Conservation (phyloP, 2,113 vertebrate genomes). For the Mormyrus lacerda region DNA sequence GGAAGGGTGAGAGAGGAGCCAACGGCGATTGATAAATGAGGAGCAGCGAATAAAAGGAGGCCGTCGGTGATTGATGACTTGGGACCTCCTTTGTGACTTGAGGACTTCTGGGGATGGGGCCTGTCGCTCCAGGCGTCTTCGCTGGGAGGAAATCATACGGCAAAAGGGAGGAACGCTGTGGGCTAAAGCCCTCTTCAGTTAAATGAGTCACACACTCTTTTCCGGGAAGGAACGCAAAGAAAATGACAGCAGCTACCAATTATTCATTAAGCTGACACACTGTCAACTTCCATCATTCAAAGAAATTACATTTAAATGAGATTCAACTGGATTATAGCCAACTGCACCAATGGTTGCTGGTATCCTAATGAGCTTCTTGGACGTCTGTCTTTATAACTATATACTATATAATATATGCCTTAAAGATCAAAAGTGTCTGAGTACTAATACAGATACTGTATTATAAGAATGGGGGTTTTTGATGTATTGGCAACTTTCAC, state of each 20-base stretch:
- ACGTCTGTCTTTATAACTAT: neutral
- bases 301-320: neutral
- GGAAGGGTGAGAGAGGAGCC: constrained; percentile 2
- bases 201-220: neutral
- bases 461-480: neutral
- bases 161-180: neutral
- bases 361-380: neutral
- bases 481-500: neutral
- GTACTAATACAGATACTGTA: neutral
- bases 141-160: neutral
- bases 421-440: neutral
- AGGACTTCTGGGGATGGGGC: neutral
- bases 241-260: neutral
- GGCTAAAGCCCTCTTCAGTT: neutral
- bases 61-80: neutral
- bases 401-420: neutral
- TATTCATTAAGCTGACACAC: neutral
- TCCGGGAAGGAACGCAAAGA: neutral
- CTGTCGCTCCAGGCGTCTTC: neutral
- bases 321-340: neutral
- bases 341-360: neutral
- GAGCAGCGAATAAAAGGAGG: neutral
- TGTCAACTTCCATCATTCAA: neutral
- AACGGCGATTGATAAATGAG: constrained; percentile 11
- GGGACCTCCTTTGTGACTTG: constrained; percentile 8